These are phyloP conservation scores for Ischnus inquisitorius DNA, from an alignment of 2,888 invertebrate genomes.

Conservation along the genomic window DNA sequence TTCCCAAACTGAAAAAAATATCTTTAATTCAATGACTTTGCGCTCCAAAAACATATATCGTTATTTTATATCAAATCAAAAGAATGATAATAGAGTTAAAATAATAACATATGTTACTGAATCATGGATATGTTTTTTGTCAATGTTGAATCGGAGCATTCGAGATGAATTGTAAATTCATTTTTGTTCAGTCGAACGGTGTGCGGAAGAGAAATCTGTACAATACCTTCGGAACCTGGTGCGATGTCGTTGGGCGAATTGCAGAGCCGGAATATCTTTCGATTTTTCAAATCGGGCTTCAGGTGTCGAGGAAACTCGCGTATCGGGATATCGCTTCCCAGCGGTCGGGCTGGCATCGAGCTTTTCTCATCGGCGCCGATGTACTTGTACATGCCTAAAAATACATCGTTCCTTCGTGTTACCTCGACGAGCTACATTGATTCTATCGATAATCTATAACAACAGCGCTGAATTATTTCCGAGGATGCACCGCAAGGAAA, in stretches of 20 bases:
- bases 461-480: not conserved
- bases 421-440: not conserved
- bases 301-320: slow-evolving; percentile 86
- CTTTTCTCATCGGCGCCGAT: slow-evolving; percentile 88
- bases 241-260: slow-evolving; percentile 91
- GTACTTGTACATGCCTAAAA: slow-evolving; percentile 92
- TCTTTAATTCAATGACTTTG: no score
- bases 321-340: slow-evolving; percentile 85
- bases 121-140: no score
- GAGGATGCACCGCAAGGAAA: not conserved
- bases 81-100: no score
- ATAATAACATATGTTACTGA: no score
- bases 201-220: slow-evolving; percentile 74
- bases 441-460: not conserved
- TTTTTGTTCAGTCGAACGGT: slow-evolving; percentile 79
- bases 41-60: no score
- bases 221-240: slow-evolving; percentile 92
- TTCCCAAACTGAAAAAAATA: no score
- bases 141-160: no score
- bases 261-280: slow-evolving; percentile 90
- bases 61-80: no score
- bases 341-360: slow-evolving; percentile 83
- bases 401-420: slow-evolving; percentile 42
- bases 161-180: no score
- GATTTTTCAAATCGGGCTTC: slow-evolving; percentile 88